Evolutionary conservation across 1,140 invertebrate genomes (phyloP).

Genomic region (Ctenoplectra terminalis): DNA sequence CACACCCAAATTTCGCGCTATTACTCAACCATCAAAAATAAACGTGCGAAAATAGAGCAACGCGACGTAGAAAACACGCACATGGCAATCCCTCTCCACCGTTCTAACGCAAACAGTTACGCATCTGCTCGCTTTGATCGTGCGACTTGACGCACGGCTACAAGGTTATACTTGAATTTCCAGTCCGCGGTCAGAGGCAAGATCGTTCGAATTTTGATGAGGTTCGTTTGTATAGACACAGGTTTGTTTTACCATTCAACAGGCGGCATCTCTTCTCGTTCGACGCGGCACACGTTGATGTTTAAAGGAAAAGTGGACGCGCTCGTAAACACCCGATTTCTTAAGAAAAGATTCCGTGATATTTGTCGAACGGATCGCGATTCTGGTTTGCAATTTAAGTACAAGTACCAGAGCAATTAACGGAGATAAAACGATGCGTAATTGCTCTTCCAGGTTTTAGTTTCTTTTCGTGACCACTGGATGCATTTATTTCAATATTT

Average conservation of each 20-base stretch:
- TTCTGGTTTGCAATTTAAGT: background rate
- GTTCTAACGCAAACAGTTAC: constrained; percentile 18
- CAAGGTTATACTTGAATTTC: constrained; percentile 28
- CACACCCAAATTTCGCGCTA: background rate
- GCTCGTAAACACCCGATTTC: background rate
- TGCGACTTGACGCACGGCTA: background rate
- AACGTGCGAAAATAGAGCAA: constrained; percentile 22
- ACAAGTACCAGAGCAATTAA: background rate
- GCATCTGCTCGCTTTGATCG: background rate
- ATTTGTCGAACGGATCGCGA: background rate
- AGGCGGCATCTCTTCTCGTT: constrained; percentile 17
- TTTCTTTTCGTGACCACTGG: background rate
- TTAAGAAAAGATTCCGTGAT: background rate
- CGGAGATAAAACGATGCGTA: background rate
- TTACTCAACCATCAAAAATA: constrained; percentile 23
- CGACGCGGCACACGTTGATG: background rate
- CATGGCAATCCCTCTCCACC: background rate
- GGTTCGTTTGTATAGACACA: constrained; percentile 13
- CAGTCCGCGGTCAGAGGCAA: background rate
- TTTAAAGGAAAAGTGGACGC: background rate
- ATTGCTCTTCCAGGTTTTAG: background rate
- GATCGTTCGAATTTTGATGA: constrained; percentile 32
- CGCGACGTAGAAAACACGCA: background rate
- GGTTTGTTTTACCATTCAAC: background rate
- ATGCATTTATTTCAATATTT: background rate